These are phyloP conservation scores for Lasioglossum vierecki DNA, from an alignment of 2,888 invertebrate species.

Conservation along the genomic window DNA sequence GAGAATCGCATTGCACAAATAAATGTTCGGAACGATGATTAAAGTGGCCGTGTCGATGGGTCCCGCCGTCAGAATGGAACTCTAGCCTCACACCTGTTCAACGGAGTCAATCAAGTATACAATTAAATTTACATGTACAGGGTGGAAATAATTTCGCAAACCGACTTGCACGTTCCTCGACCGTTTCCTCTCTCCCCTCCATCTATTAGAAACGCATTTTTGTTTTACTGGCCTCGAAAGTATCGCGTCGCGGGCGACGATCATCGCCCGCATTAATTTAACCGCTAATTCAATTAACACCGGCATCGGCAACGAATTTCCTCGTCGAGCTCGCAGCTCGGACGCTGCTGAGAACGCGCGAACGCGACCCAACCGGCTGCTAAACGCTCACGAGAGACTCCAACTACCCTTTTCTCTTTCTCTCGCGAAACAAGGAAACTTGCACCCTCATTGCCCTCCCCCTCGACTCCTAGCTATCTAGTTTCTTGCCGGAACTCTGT, in stretches of 20 bases:
- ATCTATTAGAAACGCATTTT: constrained; percentile 6
- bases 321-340: not conserved
- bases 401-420: not conserved
- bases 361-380: constrained; percentile 5
- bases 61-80: constrained; percentile 19
- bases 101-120: constrained; percentile 15
- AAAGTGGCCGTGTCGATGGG: not conserved
- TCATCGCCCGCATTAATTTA: not conserved
- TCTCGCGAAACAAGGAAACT: constrained; percentile 28
- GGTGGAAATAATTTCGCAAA: constrained; percentile 14
- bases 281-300: constrained; percentile 19
- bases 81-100: constrained; percentile 14
- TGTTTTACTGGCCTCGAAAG: constrained; percentile 11
- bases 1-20: not conserved
- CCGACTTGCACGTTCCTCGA: constrained; percentile 5
- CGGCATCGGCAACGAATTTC: constrained; percentile 27
- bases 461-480: not conserved
- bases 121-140: constrained; percentile 3
- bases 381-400: constrained; percentile 17
- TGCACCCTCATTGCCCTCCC: constrained; percentile 6
- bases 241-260: not conserved
- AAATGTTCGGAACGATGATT: not conserved
- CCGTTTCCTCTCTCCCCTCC: not conserved
- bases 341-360: not conserved
- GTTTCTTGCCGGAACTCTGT: constrained; percentile 8